Evolutionary conservation across 2,113 vertebrate genomes (phyloP), one percentile per base, ranked within the genome.

Genomic region (Cairina moschata): DNA sequence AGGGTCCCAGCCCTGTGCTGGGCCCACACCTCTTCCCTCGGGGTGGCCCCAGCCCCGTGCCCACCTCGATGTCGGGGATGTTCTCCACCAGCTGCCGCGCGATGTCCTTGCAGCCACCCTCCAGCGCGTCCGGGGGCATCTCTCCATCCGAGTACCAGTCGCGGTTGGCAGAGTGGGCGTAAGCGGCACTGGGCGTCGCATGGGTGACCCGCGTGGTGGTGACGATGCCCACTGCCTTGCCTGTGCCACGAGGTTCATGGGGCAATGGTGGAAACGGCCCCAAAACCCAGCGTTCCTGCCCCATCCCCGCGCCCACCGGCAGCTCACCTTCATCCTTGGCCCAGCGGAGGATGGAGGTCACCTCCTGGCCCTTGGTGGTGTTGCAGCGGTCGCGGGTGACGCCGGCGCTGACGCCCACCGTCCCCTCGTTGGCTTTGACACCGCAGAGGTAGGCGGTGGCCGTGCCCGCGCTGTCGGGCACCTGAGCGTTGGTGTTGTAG

Each of bases 81-180:
- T 99, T 99, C 96, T 99, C 98, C 83, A 99, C 97, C 59, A 99
- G 99, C 92, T 99, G 99, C 87, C 98, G 98, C 67, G 99, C 99
- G 1, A 99, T 99, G 91, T 99, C 99, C 92, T 98, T 99, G 97
- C 99, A 99, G 93, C 99, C 99, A 0, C 96, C 97, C 91, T 97
- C 94, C 91, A 99, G 69, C 1, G 99, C 99, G 0, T 99, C 99
- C 0, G 58, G 83, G 11, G 99, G 99, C 99, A 99, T 99, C 88
- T 99, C 99, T 0, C 97, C 98, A 60, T 99, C 99, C 0, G 99
- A 99, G 97, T 99, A 99, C 99, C 99, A 99, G 91, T 99, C 99
- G 1, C 99, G 98, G 96, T 99, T 98, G 31, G 99, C 99, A 0
- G 97, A 97, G 97, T 99, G 99, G 25, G 99, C 99, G 0, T 99